Conservation (phyloP, 2,888 invertebrate species). For the Eueremaeus valkanovi region DNA sequence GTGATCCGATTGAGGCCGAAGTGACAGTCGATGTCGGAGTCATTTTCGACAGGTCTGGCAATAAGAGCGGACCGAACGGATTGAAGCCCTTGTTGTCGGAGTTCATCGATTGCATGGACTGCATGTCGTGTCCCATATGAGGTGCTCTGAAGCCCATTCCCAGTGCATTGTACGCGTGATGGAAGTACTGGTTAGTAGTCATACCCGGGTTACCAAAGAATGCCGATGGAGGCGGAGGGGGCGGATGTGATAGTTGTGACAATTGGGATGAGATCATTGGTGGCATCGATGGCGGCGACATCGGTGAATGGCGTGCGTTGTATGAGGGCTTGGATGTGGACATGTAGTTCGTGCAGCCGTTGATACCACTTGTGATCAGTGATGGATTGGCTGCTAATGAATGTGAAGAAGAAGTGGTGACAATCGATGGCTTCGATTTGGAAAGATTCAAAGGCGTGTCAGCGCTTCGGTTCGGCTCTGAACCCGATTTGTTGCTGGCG, state of each 20-base stretch:
- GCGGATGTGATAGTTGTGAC: neutral
- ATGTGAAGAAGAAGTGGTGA: neutral
- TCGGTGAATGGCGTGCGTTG: constrained; percentile 14
- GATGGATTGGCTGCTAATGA: neutral
- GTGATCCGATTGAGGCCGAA: neutral
- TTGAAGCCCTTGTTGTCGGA: neutral
- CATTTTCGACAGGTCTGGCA: constrained; percentile 26
- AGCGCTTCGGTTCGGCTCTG: neutral
- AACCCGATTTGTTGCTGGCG: neutral
- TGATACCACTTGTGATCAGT: constrained; percentile 20
- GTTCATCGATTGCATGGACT: neutral
- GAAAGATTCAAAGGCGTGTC: constrained; percentile 23
- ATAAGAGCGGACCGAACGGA: constrained; percentile 12
- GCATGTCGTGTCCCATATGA: constrained; percentile 13
- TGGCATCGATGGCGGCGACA: constrained; percentile 22
- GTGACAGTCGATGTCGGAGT: constrained; percentile 30
- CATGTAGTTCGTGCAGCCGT: constrained; percentile 1
- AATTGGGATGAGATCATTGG: constrained; percentile 17
- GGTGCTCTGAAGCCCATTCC: constrained; percentile 27
- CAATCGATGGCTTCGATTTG: neutral
- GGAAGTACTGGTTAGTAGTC: constrained; percentile 11
- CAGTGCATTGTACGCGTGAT: constrained; percentile 20
- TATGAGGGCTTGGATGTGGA: constrained; percentile 10
- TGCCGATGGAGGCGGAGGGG: constrained; percentile 14
- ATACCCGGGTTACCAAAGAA: constrained; percentile 19